Evolutionary conservation across 53 echinoderm and acorn worm genomes (phyloP).

Genomic region (Arbacia lixula): DNA sequence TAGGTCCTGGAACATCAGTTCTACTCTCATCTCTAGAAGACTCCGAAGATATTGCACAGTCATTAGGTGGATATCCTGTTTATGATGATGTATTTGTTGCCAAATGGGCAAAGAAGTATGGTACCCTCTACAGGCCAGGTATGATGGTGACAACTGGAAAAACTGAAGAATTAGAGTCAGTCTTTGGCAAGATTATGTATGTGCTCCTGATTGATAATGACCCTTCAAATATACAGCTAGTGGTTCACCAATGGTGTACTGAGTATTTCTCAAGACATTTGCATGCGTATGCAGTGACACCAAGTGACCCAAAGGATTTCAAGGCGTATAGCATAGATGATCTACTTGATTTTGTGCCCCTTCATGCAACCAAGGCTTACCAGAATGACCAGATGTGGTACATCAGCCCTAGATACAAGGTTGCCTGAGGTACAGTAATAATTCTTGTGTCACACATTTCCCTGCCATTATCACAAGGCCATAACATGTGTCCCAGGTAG

Average conservation of each 20-base stretch:
- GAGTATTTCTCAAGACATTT: constrained; percentile 20
- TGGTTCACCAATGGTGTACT: constrained; percentile 37
- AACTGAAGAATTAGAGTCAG: constrained; percentile 39
- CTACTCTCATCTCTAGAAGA: constrained; percentile 26
- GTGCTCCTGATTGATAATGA: constrained; percentile 25
- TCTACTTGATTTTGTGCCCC: constrained; percentile 47
- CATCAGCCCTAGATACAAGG: constrained; percentile 55
- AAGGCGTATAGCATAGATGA: background rate
- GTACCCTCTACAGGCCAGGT: constrained; percentile 45
- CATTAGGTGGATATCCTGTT: constrained; percentile 10
- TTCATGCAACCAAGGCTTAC: constrained; percentile 63
- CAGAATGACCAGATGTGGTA: constrained; percentile 28
- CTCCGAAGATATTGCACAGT: constrained; percentile 10
- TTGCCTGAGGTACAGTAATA: constrained; percentile 46
- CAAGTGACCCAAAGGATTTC: constrained; percentile 12
- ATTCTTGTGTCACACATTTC: constrained; percentile 41
- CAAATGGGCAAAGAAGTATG: constrained; percentile 44
- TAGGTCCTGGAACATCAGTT: constrained; percentile 12
- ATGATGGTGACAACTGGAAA: constrained; percentile 47
- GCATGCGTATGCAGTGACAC: constrained; percentile 55
- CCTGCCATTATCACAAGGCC: constrained; percentile 12
- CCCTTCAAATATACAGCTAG: constrained; percentile 17
- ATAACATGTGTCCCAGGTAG: constrained; percentile 18
- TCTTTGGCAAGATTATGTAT: constrained; percentile 38
- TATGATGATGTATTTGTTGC: constrained; percentile 69